Base-by-base conservation (phyloP, 53 echinoderm and acorn worm species). In the Echinarachnius parma region DNA sequence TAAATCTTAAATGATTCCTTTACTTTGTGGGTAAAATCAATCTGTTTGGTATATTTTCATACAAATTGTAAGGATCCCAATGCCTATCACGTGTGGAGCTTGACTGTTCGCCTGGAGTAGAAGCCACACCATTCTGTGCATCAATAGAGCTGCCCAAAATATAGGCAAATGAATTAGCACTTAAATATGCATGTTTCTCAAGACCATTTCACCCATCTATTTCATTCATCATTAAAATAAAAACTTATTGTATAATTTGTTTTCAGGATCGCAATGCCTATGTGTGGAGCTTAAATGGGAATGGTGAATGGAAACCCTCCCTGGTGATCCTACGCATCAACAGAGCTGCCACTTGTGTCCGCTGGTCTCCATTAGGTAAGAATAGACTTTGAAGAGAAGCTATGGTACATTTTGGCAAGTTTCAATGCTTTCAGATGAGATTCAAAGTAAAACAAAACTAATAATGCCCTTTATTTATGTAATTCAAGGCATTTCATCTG, bases 251-350 rank as follows among this genome's bases (percentile, higher is more conserved):
- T 22, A 50, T 50, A 22, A 50, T 24, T 57, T 8, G n/a, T n/a
- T 13, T 61, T 13, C 67, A 93, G 93, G 96, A 96, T 48, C 91
- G 96, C 88, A 96, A 96, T 74, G 96, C 87, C 36, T 96, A 96
- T 23, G 96, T 96, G 32, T 96, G 96, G 96, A 87, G 60, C 20
- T 61, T 66, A 57, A 90, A 96, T 27, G 96, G 85, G 49, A 80
- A 77, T 49, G 80, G 75, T 0, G 82, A 75, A 21, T 96, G 96
- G 96, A 91, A 88, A 57, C 96, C 96, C 22, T 90, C 91, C 44
- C 91, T 96, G 28, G 96, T 96, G 26, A 96, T 96, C 61, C 77
- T 96, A 18, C 90, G 96, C 79, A 96, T 96, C 82, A 96, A 96
- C 80, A 79, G 96, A n/a, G 96, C 96, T 60, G 96, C 96, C 24